Conservation (phyloP, 2,797 vertebrate genomes). For the Leuciscus waleckii region DNA sequence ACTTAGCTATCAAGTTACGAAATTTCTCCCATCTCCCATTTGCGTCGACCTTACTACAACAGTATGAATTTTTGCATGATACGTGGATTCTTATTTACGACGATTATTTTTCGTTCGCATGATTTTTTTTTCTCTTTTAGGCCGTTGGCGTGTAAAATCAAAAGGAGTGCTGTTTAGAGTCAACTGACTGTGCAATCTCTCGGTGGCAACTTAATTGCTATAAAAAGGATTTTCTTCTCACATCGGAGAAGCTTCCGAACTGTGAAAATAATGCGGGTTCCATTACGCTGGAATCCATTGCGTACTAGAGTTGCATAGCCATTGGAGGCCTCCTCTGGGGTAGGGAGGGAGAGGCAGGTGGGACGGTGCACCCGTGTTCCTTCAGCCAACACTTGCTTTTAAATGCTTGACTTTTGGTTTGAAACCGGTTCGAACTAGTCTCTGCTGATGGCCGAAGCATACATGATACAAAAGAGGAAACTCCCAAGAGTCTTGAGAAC, state of each 20-base stretch:
- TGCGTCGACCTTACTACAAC: slow-evolving; percentile 24
- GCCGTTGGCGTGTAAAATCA: slow-evolving; percentile 82
- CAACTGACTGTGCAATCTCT: slow-evolving; percentile 96
- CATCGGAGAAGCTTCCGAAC: slow-evolving; percentile 66
- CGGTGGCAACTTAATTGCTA: slow-evolving; percentile 94
- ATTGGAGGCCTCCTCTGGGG: slow-evolving; percentile 81
- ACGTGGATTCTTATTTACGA: slow-evolving; percentile 10
- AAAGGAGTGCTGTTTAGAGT: slow-evolving; percentile 91
- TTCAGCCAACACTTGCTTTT: slow-evolving; percentile 49
- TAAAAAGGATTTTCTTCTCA: slow-evolving; percentile 78
- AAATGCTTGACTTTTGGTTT: slow-evolving; percentile 61
- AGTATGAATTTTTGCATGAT: slow-evolving; percentile 21
- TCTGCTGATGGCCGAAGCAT: slow-evolving; percentile 14
- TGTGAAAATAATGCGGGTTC: slow-evolving; percentile 71
- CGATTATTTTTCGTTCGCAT: not conserved
- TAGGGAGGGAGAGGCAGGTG: slow-evolving; percentile 71
- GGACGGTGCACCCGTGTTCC: slow-evolving; percentile 37
- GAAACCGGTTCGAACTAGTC: slow-evolving; percentile 44
- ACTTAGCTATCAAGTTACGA: slow-evolving; percentile 79
- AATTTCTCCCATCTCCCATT: slow-evolving; percentile 69
- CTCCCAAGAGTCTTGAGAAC: slow-evolving; percentile 68
- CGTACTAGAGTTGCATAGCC: slow-evolving; percentile 89
- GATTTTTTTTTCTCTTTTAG: slow-evolving; percentile 27
- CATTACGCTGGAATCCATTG: slow-evolving; percentile 88
- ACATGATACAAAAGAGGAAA: slow-evolving; percentile 24